These are phyloP conservation scores for Erebia ligea DNA, from an alignment of 2,888 invertebrate genomes.

Conservation along the genomic window DNA sequence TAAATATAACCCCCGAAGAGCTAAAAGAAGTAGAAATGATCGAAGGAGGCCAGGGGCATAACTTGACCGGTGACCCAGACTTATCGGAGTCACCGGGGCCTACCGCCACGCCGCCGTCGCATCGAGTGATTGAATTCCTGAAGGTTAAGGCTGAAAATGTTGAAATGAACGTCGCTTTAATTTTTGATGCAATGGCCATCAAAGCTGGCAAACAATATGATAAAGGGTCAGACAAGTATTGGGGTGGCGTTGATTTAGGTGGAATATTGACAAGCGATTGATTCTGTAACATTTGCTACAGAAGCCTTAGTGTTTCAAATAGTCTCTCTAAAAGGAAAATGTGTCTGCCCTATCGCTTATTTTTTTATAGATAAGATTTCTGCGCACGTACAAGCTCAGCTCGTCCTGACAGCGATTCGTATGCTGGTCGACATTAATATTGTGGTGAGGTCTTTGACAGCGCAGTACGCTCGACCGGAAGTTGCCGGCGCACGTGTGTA, in stretches of 20 bases:
- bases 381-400: constrained; percentile 17
- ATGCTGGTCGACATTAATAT: background rate
- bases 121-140: constrained; percentile 7
- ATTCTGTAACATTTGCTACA: constrained; percentile 20
- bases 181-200: constrained; percentile 22
- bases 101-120: no score
- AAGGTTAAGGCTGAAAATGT: background rate
- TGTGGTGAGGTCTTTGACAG: background rate
- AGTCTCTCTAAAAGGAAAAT: constrained; percentile 19
- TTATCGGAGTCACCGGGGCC: no score
- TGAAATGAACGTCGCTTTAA: constrained; percentile 17
- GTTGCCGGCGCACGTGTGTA: no score
- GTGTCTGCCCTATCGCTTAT: constrained; percentile 24
- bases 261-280: constrained; percentile 20
- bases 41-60: no score
- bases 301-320: constrained; percentile 25
- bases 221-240: constrained; percentile 19
- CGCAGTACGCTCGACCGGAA: no score
- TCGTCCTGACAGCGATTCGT: constrained; percentile 16
- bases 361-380: constrained; percentile 26
- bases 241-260: constrained; percentile 21
- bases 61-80: no score
- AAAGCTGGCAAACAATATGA: constrained; percentile 7
- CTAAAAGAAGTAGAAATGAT: no score
- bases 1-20: no score